Percentiles rank a stretch among this genome's conserved stretches.
Conservation (phyloP, 2,797 vertebrate species). For the Xiphophorus birchmanni region DNA sequence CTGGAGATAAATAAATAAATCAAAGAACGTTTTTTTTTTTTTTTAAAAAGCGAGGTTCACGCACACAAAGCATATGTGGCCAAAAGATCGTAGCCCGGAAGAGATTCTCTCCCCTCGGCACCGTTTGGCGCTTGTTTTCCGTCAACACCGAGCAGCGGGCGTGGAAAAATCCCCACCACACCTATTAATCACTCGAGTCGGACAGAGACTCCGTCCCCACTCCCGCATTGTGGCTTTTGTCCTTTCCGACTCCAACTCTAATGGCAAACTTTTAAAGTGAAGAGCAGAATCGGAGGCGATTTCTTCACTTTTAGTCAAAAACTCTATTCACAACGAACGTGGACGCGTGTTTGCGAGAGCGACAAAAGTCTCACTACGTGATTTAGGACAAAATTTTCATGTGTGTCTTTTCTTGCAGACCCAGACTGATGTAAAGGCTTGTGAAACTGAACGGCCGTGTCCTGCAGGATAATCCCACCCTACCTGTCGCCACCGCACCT, state of each 20-base stretch:
- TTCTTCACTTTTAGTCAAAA: constrained; percentile 38
- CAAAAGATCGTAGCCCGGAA: constrained; percentile 49
- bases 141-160: constrained; percentile 78
- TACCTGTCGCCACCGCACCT: constrained; percentile 69
- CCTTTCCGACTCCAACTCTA: constrained; percentile 74
- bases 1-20: background rate
- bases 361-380: background rate
- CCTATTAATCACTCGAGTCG: constrained; percentile 88
- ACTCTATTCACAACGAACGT: constrained; percentile 18
- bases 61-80: constrained; percentile 13
- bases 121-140: constrained; percentile 81
- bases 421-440: constrained; percentile 33
- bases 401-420: constrained; percentile 41
- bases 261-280: constrained; percentile 68
- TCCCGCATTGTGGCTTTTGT: constrained; percentile 80
- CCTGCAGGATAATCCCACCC: constrained; percentile 40
- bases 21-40: background rate
- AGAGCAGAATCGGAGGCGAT: constrained; percentile 49
- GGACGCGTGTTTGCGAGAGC: background rate
- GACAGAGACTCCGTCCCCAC: constrained; percentile 80
- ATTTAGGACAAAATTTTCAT: background rate
- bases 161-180: constrained; percentile 76
- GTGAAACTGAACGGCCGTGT: constrained; percentile 29
- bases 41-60: background rate
- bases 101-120: constrained; percentile 57